Percentiles rank a stretch among this genome's conserved stretches.
Conservation (phyloP, 1,140 invertebrate species). For the Amphibalanus amphitrite region DNA sequence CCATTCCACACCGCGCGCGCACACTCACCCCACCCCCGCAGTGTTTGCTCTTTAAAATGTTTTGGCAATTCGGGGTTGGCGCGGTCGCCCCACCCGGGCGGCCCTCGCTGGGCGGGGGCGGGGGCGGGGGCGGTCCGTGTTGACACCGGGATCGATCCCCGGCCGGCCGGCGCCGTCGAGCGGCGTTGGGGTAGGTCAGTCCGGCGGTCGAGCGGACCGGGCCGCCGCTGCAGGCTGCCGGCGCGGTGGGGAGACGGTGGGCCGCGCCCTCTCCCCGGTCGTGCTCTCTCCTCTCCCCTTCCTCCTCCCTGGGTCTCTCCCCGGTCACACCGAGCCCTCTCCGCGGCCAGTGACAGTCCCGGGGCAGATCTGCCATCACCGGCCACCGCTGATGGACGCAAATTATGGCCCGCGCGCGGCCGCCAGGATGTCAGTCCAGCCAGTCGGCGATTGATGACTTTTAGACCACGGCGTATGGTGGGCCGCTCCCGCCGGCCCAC, state of each 20-base stretch:
- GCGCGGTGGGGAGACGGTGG: too few relatives aligned
- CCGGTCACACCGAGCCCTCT: too few relatives aligned
- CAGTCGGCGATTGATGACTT: background rate
- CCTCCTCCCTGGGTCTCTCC: too few relatives aligned
- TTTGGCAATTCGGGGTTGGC: background rate
- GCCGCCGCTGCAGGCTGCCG: too few relatives aligned
- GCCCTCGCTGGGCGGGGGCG: too few relatives aligned
- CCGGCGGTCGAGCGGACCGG: too few relatives aligned
- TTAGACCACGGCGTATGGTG: background rate
- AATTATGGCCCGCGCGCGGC: background rate
- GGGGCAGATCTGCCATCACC: too few relatives aligned
- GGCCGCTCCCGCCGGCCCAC: too few relatives aligned
- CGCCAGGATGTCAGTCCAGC: background rate
- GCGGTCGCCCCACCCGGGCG: too few relatives aligned
- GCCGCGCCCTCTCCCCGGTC: too few relatives aligned
- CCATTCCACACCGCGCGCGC: background rate
- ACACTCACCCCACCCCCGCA: background rate
- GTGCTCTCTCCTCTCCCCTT: too few relatives aligned
- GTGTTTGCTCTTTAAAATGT: conserved; percentile 2
- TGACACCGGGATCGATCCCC: background rate
- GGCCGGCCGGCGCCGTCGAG: background rate
- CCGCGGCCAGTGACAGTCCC: too few relatives aligned
- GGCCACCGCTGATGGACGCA: background rate
- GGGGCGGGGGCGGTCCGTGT: background rate
- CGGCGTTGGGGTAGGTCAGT: background rate